A percentile compares a stretch with the other conserved stretches of the same genome.
Evolutionary conservation across 2,888 invertebrate species (phyloP).

Genomic region (Panopea generosa): DNA sequence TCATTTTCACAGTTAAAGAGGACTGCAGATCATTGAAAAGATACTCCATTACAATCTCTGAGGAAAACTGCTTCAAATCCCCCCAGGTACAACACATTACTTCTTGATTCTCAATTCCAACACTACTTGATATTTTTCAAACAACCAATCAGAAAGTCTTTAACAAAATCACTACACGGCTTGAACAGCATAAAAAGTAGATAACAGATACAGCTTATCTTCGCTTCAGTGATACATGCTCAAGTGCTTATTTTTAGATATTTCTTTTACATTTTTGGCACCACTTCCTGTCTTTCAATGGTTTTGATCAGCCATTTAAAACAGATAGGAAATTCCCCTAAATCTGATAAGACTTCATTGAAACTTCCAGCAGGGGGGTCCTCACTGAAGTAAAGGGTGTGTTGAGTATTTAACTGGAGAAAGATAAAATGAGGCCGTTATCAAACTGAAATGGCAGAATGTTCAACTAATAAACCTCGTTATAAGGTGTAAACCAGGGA

Average conservation of each 20-base stretch:
- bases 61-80: too few relatives aligned
- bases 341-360: slow-evolving; percentile 35
- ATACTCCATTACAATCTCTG: too few relatives aligned
- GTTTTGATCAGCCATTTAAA: slow-evolving; percentile 33
- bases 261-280: not conserved
- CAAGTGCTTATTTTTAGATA: slow-evolving; percentile 4
- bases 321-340: slow-evolving; percentile 42
- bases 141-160: too few relatives aligned
- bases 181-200: not conserved
- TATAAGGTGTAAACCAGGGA: not conserved
- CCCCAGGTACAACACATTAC: too few relatives aligned
- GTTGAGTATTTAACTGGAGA: not conserved
- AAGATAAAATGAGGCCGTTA: slow-evolving; percentile 5
- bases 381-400: not conserved
- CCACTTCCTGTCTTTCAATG: not conserved
- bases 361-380: slow-evolving; percentile 1
- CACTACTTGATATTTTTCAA: too few relatives aligned
- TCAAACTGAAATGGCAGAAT: slow-evolving; percentile 26
- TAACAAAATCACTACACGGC: too few relatives aligned
- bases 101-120: too few relatives aligned
- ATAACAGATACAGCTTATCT: slow-evolving; percentile 3
- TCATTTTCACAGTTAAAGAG: too few relatives aligned
- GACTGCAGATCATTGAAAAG: too few relatives aligned
- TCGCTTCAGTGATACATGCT: not conserved
- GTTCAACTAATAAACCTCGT: slow-evolving; percentile 15